These are phyloP conservation scores for Eulemur mongoz DNA, from an alignment of 2,797 vertebrate genomes.

Conservation along the genomic window DNA sequence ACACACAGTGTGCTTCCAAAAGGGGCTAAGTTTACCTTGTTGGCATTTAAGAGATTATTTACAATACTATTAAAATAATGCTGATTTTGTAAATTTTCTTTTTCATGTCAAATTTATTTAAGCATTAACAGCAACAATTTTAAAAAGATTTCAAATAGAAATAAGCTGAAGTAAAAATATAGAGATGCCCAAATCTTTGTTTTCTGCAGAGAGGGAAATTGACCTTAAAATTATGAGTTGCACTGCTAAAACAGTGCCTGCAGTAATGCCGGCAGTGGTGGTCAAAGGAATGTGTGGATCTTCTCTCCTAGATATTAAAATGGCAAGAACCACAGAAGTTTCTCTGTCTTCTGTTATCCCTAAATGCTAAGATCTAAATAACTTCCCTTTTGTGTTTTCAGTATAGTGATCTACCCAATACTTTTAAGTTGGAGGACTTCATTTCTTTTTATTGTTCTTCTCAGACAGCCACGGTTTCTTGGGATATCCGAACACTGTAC, in stretches of 20 bases:
- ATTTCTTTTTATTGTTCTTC: conserved; percentile 46
- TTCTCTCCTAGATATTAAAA: not conserved
- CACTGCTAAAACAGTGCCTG: not conserved
- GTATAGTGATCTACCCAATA: not conserved
- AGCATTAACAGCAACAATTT: not conserved
- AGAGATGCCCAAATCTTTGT: not conserved
- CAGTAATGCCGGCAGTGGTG: not conserved
- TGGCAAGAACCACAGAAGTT: not conserved
- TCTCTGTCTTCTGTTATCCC: not conserved
- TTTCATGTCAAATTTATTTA: not conserved
- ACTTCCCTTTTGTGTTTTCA: not conserved
- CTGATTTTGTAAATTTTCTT: not conserved
- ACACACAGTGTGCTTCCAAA: not conserved
- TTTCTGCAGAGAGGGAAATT: not conserved
- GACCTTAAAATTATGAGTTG: not conserved
- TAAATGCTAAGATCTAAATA: not conserved
- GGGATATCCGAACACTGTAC: conserved; percentile 93
- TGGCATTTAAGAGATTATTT: not conserved
- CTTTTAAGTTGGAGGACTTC: not conserved
- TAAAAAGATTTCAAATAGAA: not conserved
- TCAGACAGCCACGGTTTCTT: conserved; percentile 92
- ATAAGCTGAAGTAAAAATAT: not conserved
- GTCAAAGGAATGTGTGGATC: not conserved
- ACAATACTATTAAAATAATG: not conserved
- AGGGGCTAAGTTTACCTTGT: not conserved